A percentile compares a stretch with the other conserved stretches of the same genome.
Conservation (phyloP, 2,888 invertebrate genomes). For the Smittia sp. region DNA sequence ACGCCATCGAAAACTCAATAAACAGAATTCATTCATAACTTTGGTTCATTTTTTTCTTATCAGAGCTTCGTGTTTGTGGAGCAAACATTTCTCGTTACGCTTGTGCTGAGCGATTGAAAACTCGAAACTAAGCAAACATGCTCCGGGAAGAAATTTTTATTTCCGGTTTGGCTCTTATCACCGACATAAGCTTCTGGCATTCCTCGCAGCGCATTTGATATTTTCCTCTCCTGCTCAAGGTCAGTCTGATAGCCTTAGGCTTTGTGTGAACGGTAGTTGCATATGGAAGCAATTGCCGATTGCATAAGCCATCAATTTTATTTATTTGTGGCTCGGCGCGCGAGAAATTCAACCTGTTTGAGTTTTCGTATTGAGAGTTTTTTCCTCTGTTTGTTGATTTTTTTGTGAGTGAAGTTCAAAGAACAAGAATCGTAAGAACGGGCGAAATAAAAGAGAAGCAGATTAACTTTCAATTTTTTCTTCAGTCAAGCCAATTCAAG, state of each 20-base stretch:
- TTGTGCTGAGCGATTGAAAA: constrained; percentile 4
- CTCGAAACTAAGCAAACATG: not conserved
- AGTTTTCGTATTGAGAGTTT: not conserved
- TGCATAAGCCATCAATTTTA: not conserved
- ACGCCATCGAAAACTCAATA: not conserved
- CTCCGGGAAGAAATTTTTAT: constrained; percentile 11
- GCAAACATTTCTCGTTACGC: constrained; percentile 3
- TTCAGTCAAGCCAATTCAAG: not conserved
- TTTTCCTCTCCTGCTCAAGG: constrained; percentile 4
- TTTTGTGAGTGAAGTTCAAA: not conserved
- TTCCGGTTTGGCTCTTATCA: constrained; percentile 10
- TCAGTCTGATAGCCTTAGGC: not conserved
- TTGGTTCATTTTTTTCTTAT: constrained; percentile 4
- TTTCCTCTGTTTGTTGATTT: not conserved
- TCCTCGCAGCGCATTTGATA: not conserved
- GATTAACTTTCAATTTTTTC: constrained; percentile 20
- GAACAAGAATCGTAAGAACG: constrained; percentile 8
- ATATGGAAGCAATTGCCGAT: not conserved
- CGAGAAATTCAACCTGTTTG: not conserved
- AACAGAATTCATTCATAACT: constrained; percentile 11
- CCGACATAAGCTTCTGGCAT: constrained; percentile 2
- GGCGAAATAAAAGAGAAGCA: constrained; percentile 14
- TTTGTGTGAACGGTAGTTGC: not conserved
- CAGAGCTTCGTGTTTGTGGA: not conserved
- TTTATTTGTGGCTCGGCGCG: not conserved